Evolutionary conservation across 1,140 invertebrate genomes (phyloP), one percentile per base, ranked within the genome.

Genomic region (Apolygus lucorum): DNA sequence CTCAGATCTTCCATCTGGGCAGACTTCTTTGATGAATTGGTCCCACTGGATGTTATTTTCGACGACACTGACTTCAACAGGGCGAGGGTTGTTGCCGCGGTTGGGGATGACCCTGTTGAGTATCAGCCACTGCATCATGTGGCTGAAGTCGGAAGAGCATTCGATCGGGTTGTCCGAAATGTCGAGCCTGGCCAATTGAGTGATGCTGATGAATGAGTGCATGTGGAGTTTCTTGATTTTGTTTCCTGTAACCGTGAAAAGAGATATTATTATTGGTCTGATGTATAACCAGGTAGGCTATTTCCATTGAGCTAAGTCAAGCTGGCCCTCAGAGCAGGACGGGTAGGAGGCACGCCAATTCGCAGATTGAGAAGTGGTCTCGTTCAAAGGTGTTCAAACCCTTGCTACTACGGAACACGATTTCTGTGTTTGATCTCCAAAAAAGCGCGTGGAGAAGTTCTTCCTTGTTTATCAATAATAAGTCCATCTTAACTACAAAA

Each of bases 81-180:
- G 21, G 49, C 49, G 42, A 65, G 72, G 67, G 28, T 72, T 72
- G 0, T 73, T 11, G 1, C 72, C 69, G 26, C 80, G 77, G 28
- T 71, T 77, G 0, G 81, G 79, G 0, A 74, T 73, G 0, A 82
- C 76, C 34, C 77, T 77, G 52, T 78, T 75, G 62, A 75, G 75
- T 0, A 75, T 79, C 14, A 83, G 73, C 76, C 78, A 82, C 65
- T 81, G 76, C 25, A 82, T 74, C 4, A 80, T 74, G 0, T 75
- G 71, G 24, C 76, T 78, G 54, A 82, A 79, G 1, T 81, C 80
- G 4, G 74, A 59, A 52, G 80, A 78, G 52, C 82, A 83, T 2
- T 76, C 67, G 13, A 83, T 64, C 2, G 80, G 80, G 74, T 82
- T 82, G 13, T 77, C 73, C 1, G 77, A 74, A 11, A 81, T 71